Evolutionary conservation across 2,888 invertebrate genomes (phyloP), one percentile per base, ranked within the genome.

Genomic region (Apamea anceps): DNA sequence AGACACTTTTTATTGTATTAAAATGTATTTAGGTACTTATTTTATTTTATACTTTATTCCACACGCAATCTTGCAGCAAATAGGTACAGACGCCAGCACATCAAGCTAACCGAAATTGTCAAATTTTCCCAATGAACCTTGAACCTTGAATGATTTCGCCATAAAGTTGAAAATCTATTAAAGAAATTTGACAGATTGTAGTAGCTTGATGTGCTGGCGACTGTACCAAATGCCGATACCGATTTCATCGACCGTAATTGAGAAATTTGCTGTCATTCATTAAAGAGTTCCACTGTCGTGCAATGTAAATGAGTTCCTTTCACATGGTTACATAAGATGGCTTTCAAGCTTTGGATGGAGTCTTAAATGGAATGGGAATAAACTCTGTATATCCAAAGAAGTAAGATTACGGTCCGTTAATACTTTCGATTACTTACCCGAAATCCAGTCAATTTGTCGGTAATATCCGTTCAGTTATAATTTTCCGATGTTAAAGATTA

Each of bases 401-500:
- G 25, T 57, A 57, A 57, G 57, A 57, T 54, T 62, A 48, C 21
- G 2, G 7, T 13, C 15, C 15, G 2, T 42, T 4, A 25, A 60
- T 37, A 37, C 18, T 42, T 28, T 4, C 18, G 5, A 12, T 15
- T 48, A n/a, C 21, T 51, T 2, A 82, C 32, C 65, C 5, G 8
- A 83, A 60, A 73, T 48, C 1, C 15, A 7, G 15, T 37, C 42
- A 66, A 73, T 73, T 57, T n/a, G 1, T 60, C 25, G 13, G n/a
- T 51, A 70, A 71, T 75, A 70, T 75, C 72, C 67, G 48, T 68
- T 67, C 67, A 65, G 66, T 77, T 84, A 75, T 80, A 60, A 82
- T 82, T 73, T 82, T 32, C 42, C 28, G 37, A 63, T 71, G 60
- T 79, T 76, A 71, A 63, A 74, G 73, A 81, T 80, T 79, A 65